A percentile compares a stretch with the other conserved stretches of the same genome.
These are phyloP conservation scores for Lomographa bimaculata DNA, from an alignment of 2,888 invertebrate species.

Conservation along the genomic window DNA sequence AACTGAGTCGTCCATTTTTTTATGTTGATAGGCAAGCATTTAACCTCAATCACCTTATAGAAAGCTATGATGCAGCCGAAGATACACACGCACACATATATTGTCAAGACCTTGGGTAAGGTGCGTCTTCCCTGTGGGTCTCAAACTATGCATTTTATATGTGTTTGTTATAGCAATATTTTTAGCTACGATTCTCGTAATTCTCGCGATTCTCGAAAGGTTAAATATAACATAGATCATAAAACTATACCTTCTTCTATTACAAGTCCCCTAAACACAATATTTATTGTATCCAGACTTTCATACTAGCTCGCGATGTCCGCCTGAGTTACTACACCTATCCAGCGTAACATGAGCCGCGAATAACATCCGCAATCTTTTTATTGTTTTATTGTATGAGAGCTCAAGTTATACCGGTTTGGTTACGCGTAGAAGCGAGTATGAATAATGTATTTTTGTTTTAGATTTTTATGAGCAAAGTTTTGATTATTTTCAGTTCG, in stretches of 20 bases:
- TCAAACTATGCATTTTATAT: too few relatives aligned
- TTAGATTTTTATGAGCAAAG: constrained; percentile 83
- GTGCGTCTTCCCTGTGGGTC: too few relatives aligned
- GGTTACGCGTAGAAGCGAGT: constrained; percentile 68
- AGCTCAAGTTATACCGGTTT: constrained; percentile 54
- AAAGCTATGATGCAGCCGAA: too few relatives aligned
- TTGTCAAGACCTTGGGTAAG: too few relatives aligned
- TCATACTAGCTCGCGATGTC: constrained; percentile 75
- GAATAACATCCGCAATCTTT: constrained; percentile 47
- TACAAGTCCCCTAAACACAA: constrained; percentile 70
- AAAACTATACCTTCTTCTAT: constrained; percentile 40
- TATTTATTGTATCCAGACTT: constrained; percentile 82
- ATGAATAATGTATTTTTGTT: constrained; percentile 84
- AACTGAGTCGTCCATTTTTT: too few relatives aligned
- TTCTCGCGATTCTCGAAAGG: too few relatives aligned
- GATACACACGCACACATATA: too few relatives aligned
- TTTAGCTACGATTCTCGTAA: too few relatives aligned
- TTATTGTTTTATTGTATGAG: constrained; percentile 43
- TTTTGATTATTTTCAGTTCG: constrained; percentile 83
- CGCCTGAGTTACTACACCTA: constrained; percentile 57
- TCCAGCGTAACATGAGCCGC: constrained; percentile 57
- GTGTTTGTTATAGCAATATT: too few relatives aligned
- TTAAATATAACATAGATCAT: constrained; percentile 31
- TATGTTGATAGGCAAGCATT: too few relatives aligned
- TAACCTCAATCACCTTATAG: too few relatives aligned